Base-by-base conservation (phyloP, 2,888 invertebrate genomes). In the Lasioglossum pauxillum region DNA sequence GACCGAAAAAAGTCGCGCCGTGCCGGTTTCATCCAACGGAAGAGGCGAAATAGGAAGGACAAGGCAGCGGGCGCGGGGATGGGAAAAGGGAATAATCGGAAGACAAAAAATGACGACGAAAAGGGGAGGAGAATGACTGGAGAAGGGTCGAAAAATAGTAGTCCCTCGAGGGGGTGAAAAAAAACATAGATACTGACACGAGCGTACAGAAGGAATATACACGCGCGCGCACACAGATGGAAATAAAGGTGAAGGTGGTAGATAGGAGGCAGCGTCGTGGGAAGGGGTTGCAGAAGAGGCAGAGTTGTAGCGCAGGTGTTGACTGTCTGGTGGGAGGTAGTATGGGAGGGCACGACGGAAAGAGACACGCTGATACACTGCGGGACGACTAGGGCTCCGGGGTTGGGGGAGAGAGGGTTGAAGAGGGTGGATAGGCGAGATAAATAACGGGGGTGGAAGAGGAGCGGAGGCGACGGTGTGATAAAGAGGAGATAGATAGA, bases 371-470 rank as follows among this genome's bases (percentile, higher is more conserved):
- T 80, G 86, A 85, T 83, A 80, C 83, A 86, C 46, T 69, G 74
- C 38, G 69, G 78, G 49, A 31, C 64, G 64, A 64, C 60, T 5
- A 64, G 14, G 27, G 16, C 31, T 27, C 27, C 64, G 60, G 27
- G 27, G 27, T 27, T 5, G 60, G 60, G 0, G 78, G 80, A 78
- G 53, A 53, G 64, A 49, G 60, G 23, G 53, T 53, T 82, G 84
- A 75, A 75, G 74, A 64, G 80, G 69, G 67, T 83, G 78, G 74
- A 78, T 75, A 83, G 86, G 86, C 76, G 87, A 86, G 87, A 87
- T 87, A 87, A 87, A 87, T 87, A 87, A 87, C 80, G 74, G 57
- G 35, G 27, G 67, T 16, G 49, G 60, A 64, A 23, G 44, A 38
- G 69, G 46, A 74, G 16, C 23, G 57, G 35, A 35, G 44, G 69